These are phyloP conservation scores for Cyprinella venusta DNA, from an alignment of 2,797 vertebrate genomes.

Conservation along the genomic window DNA sequence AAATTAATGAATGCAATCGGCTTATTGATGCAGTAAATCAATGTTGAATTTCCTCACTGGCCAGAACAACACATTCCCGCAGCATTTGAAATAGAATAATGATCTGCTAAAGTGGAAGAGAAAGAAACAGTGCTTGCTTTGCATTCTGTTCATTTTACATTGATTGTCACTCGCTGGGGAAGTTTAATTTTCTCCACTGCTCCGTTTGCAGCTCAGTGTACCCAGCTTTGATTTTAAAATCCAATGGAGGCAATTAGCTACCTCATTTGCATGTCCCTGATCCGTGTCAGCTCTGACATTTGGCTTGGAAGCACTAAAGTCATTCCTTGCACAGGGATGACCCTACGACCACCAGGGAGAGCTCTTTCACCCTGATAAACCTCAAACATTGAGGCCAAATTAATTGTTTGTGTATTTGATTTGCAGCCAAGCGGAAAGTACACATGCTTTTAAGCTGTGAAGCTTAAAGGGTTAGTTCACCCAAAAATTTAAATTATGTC, in stretches of 20 bases:
- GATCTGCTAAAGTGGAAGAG: constrained; percentile 29
- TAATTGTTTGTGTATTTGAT: neutral
- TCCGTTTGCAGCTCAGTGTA: constrained; percentile 67
- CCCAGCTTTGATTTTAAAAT: constrained; percentile 77
- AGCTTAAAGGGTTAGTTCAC: neutral
- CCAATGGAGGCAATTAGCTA: constrained; percentile 79
- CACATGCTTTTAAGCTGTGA: neutral
- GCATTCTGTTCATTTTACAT: constrained; percentile 67
- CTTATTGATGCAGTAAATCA: constrained; percentile 28
- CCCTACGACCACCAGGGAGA: neutral
- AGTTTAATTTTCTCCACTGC: constrained; percentile 75
- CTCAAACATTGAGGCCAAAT: neutral
- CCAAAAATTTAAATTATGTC: no score
- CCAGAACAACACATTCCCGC: constrained; percentile 13
- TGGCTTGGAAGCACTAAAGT: constrained; percentile 30
- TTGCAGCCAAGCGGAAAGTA: neutral
- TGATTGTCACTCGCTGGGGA: constrained; percentile 69
- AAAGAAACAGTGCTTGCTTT: constrained; percentile 38
- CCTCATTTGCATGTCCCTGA: constrained; percentile 72
- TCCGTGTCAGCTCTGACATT: constrained; percentile 55
- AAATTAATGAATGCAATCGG: constrained; percentile 16
- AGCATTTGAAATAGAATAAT: constrained; percentile 27
- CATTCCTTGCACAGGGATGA: neutral
- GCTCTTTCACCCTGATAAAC: neutral
- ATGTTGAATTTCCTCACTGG: constrained; percentile 19